phyloP scores from a whole-genome alignment of 2,113 vertebrate genomes.

The Myodes glareolus region DNA sequence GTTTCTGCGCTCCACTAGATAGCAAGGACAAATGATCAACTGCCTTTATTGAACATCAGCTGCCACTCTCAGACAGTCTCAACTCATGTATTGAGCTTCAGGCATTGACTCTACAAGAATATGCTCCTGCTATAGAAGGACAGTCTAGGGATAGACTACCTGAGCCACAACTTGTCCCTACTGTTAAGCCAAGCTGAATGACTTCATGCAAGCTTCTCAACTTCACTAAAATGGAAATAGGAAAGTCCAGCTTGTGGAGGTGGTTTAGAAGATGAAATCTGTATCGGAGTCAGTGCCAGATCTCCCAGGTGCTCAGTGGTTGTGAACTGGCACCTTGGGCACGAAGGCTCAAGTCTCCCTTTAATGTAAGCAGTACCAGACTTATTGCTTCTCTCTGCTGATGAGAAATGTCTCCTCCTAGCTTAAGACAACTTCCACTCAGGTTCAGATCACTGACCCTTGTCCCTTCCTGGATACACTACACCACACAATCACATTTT shows the following conservation, averaged over 20 bases:
- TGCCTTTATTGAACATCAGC: background rate
- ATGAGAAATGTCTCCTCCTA: background rate
- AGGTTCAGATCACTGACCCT: background rate
- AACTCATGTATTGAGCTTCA: background rate
- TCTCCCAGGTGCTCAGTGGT: background rate
- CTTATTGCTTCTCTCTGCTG: background rate
- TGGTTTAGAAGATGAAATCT: background rate
- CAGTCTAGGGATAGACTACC: background rate
- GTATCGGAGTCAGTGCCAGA: background rate
- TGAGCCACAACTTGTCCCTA: background rate
- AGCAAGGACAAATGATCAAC: background rate
- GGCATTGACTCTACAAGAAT: background rate
- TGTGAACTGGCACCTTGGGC: background rate
- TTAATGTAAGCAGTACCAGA: background rate
- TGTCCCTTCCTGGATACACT: background rate
- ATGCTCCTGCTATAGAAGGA: background rate
- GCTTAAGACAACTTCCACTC: background rate
- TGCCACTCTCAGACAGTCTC: background rate
- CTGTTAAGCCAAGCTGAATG: background rate
- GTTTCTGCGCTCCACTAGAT: slow-evolving; percentile 12
- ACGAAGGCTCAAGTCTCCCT: background rate
- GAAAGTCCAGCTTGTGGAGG: background rate
- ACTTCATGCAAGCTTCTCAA: background rate
- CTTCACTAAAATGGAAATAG: background rate
- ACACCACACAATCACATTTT: background rate